A percentile compares a stretch with the other conserved stretches of the same genome.
Evolutionary conservation across 53 echinoderm and acorn worm species (phyloP).

Genomic region (Antedon mediterranea): DNA sequence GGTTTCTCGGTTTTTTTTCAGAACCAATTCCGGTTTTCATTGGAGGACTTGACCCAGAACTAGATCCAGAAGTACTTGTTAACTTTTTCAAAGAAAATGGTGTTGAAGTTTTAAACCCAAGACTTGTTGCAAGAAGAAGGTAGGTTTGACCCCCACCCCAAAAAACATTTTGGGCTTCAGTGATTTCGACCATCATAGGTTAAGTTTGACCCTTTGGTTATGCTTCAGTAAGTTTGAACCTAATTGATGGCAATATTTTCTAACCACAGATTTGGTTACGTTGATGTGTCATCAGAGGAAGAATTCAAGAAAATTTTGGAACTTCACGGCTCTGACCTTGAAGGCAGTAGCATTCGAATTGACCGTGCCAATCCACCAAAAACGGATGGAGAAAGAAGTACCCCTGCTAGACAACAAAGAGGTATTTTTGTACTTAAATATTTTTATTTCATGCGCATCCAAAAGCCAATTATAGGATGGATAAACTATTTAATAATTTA

Average conservation of each 20-base stretch:
- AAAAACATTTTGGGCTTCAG: too few relatives aligned
- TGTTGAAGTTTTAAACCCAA: constrained; percentile 24
- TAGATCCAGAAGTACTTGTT: constrained; percentile 16
- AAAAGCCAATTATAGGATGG: too few relatives aligned
- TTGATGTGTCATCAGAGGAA: constrained; percentile 40
- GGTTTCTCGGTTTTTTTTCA: too few relatives aligned
- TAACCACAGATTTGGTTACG: constrained; percentile 40
- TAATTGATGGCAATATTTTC: background rate
- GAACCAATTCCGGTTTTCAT: constrained; percentile 51
- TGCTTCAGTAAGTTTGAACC: background rate
- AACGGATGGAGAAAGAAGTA: too few relatives aligned
- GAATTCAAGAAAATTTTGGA: constrained; percentile 42
- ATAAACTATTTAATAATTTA: too few relatives aligned
- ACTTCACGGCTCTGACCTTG: constrained; percentile 30
- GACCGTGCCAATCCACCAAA: constrained; percentile 23
- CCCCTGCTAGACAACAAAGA: background rate
- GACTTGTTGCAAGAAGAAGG: constrained; percentile 33
- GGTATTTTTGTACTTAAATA: background rate
- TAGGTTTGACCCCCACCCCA: too few relatives aligned
- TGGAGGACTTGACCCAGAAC: constrained; percentile 19
- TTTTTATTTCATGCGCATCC: too few relatives aligned
- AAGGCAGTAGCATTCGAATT: constrained; percentile 36
- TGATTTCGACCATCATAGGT: too few relatives aligned
- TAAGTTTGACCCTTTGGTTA: too few relatives aligned
- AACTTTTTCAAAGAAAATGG: constrained; percentile 46